phyloP scores from a whole-genome alignment of 2,888 invertebrate genomes.

The Eristalinus aeneus region DNA sequence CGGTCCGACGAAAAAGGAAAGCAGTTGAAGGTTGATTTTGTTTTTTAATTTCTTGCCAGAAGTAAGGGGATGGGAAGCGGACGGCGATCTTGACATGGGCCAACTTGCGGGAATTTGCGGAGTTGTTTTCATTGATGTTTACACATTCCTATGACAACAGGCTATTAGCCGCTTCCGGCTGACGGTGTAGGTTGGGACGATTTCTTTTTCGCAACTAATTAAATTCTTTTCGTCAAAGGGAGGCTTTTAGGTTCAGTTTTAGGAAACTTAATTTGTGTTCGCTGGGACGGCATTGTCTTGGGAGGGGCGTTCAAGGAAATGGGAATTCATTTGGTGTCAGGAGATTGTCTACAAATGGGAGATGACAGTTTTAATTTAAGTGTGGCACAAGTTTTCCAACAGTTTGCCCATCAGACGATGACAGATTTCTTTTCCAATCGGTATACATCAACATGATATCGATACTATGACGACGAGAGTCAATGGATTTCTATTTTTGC shows the following conservation, averaged over 20 bases:
- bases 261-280: neutral
- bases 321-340: too few species aligned
- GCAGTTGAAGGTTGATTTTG: conserved; percentile 3
- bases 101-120: neutral
- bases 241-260: neutral
- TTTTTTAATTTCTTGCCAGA: neutral
- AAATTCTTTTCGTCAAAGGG: neutral
- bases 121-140: neutral
- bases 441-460: too few species aligned
- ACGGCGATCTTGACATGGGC: neutral
- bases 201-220: neutral
- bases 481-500: too few species aligned
- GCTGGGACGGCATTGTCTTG: too few species aligned
- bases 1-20: neutral
- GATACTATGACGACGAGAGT: too few species aligned
- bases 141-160: neutral
- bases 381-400: too few species aligned
- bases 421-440: too few species aligned
- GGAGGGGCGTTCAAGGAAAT: too few species aligned
- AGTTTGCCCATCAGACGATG: too few species aligned
- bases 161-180: neutral
- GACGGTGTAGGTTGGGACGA: neutral
- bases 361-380: too few species aligned
- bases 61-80: neutral
- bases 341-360: too few species aligned